phyloP scores from a whole-genome alignment of 2,113 vertebrate species.

The Struthio camelus region DNA sequence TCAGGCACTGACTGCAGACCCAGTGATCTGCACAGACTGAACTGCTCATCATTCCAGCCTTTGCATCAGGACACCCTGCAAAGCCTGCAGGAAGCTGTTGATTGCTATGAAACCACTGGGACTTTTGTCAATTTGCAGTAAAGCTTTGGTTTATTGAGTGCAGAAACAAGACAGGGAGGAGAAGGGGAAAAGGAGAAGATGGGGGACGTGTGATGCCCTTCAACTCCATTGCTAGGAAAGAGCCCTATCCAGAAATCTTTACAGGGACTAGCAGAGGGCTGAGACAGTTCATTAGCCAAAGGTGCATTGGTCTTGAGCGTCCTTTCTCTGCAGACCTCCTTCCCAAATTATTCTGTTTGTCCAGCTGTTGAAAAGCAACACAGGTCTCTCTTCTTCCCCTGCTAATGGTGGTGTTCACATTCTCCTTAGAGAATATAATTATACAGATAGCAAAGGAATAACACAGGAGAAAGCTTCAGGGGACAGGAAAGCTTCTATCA shows the following conservation, averaged over 20 bases:
- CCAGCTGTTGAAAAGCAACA: neutral
- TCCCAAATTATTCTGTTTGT: neutral
- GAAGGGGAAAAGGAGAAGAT: neutral
- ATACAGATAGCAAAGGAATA: neutral
- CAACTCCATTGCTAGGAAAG: neutral
- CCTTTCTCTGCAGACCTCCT: neutral
- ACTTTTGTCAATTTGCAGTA: neutral
- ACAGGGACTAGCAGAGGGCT: neutral
- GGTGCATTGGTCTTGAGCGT: neutral
- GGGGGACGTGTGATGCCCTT: neutral
- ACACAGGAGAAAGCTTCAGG: neutral
- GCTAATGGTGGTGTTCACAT: neutral
- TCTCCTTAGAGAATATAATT: neutral
- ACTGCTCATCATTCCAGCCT: neutral
- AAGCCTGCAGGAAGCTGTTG: constrained; percentile 2
- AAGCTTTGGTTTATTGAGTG: rapidly evolving
- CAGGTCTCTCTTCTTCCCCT: neutral
- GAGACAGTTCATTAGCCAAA: neutral
- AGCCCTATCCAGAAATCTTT: neutral
- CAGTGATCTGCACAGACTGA: neutral
- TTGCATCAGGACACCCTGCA: neutral
- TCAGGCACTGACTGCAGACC: neutral
- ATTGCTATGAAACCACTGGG: neutral
- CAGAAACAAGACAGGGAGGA: neutral
- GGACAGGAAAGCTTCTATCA: neutral